Conservation (phyloP, 2,888 invertebrate genomes). For the Meghimatium bilineatum region DNA sequence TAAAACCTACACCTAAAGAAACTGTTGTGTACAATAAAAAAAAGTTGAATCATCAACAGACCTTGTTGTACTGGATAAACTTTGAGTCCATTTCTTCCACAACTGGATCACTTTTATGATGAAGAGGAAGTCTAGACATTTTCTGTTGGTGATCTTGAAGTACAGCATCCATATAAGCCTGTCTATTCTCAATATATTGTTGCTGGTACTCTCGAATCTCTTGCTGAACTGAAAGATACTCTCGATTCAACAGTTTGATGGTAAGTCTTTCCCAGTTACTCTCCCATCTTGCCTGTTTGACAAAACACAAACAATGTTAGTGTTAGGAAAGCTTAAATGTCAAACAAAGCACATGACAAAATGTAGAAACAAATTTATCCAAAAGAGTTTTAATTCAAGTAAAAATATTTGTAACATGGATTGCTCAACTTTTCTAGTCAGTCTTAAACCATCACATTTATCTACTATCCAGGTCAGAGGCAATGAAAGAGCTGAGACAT, state of each 20-base stretch:
- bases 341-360: no score
- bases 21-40: not conserved
- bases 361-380: no score
- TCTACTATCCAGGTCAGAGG: no score
- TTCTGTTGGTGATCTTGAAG: slow-evolving; percentile 63
- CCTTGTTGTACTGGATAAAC: slow-evolving; percentile 59
- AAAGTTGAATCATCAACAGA: not conserved
- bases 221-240: slow-evolving; percentile 62
- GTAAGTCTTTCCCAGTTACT: slow-evolving; percentile 69
- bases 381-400: no score
- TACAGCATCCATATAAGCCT: slow-evolving; percentile 68
- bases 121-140: slow-evolving; percentile 60
- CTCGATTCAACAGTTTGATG: slow-evolving; percentile 64
- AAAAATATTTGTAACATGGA: no score
- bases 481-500: no score
- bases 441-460: no score
- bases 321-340: no score
- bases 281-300: slow-evolving; percentile 61
- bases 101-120: slow-evolving; percentile 53
- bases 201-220: slow-evolving; percentile 65
- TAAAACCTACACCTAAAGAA: not conserved
- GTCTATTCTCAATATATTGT: slow-evolving; percentile 65
- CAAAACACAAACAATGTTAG: not conserved
- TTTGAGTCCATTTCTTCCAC: slow-evolving; percentile 42
- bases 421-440: no score